Conservation (phyloP, 1,140 invertebrate genomes). For the Chelonus insularis region DNA sequence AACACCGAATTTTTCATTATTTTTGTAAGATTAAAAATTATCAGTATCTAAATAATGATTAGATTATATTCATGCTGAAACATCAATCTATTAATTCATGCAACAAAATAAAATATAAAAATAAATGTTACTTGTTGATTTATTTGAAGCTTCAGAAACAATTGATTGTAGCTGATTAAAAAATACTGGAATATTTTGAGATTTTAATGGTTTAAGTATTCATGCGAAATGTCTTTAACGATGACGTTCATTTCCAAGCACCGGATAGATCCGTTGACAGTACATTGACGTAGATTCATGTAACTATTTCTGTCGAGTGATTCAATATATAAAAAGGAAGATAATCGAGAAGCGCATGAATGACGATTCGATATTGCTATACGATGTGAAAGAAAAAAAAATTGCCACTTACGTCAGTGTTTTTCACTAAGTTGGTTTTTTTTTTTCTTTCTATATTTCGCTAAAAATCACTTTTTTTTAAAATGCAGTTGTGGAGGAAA, state of each 20-base stretch:
- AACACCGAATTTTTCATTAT: too few species aligned
- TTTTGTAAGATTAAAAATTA: too few species aligned
- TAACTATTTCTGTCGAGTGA: slow-evolving; percentile 19
- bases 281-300: not conserved
- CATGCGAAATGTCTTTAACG: not conserved
- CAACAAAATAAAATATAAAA: slow-evolving; percentile 19
- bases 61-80: not conserved
- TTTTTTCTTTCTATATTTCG: not conserved
- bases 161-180: too few species aligned
- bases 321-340: slow-evolving; percentile 15
- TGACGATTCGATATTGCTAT: slow-evolving; percentile 14
- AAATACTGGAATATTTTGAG: too few species aligned
- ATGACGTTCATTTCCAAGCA: not conserved
- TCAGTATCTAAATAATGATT: too few species aligned
- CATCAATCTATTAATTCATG: not conserved
- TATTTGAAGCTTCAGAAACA: too few species aligned
- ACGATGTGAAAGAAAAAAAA: not conserved
- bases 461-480: not conserved
- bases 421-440: slow-evolving; percentile 13
- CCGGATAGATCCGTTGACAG: slow-evolving; percentile 22
- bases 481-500: not conserved
- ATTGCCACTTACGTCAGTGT: slow-evolving; percentile 21
- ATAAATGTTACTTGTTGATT: too few species aligned
- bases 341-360: slow-evolving; percentile 20
- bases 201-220: too few species aligned